These are phyloP conservation scores for Acrocyrtus sp. DNA, from an alignment of 2,888 invertebrate species.

Conservation along the genomic window DNA sequence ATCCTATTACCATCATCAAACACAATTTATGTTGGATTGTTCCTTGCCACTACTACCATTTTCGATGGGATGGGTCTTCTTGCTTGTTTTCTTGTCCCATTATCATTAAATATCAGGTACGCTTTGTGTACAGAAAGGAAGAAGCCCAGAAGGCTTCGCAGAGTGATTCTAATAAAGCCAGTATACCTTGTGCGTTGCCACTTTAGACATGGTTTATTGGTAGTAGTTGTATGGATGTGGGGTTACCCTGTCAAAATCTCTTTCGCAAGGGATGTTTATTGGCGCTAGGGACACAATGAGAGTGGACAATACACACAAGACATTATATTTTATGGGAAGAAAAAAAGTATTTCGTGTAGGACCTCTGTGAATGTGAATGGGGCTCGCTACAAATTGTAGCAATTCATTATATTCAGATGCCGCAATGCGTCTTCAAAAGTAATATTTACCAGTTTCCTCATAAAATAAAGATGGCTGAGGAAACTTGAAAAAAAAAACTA, in stretches of 20 bases:
- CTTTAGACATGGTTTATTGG: not conserved
- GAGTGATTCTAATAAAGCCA: not conserved
- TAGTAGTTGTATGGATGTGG: not conserved
- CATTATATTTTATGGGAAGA: constrained; percentile 6
- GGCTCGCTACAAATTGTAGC: too few relatives aligned
- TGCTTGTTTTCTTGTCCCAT: constrained; percentile 27
- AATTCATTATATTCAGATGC: too few relatives aligned
- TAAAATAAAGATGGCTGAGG: too few relatives aligned
- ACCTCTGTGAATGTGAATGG: too few relatives aligned
- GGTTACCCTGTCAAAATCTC: not conserved
- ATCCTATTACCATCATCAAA: constrained; percentile 1
- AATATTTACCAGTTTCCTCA: too few relatives aligned
- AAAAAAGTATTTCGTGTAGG: not conserved
- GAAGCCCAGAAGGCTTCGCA: not conserved
- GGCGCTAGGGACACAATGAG: too few relatives aligned
- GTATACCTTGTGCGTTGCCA: not conserved
- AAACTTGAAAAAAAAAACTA: too few relatives aligned
- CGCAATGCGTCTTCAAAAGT: too few relatives aligned
- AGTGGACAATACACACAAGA: too few relatives aligned
- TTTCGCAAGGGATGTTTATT: too few relatives aligned
- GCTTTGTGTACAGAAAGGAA: not conserved
- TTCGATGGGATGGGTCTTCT: constrained; percentile 4
- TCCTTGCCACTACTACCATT: not conserved
- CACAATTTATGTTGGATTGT: not conserved
- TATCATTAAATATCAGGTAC: constrained; percentile 28